Evolutionary conservation across 1,140 invertebrate genomes (phyloP).

Genomic region (Artemia franciscana): DNA sequence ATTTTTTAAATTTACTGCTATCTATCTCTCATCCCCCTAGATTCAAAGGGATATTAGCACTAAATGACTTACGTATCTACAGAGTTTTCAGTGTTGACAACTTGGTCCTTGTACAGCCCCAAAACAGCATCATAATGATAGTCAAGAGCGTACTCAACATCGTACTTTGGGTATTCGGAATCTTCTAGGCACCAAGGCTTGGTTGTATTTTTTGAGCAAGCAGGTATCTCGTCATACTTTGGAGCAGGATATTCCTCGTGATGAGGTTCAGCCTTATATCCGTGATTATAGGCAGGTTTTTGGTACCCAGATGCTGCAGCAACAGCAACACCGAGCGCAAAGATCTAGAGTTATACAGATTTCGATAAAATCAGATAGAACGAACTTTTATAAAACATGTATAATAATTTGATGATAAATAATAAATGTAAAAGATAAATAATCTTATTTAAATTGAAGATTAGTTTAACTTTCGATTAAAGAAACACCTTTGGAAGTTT

Average conservation of each 20-base stretch:
- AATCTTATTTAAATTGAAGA: too few relatives aligned
- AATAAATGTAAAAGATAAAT: too few relatives aligned
- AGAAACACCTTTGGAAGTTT: too few relatives aligned
- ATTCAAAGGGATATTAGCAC: too few relatives aligned
- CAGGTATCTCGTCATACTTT: conserved; percentile 9
- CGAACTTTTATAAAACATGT: too few relatives aligned
- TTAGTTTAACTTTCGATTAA: too few relatives aligned
- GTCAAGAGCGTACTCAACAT: conserved; percentile 9
- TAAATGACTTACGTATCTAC: conserved; percentile 10
- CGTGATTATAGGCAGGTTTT: background rate
- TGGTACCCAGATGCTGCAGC: background rate
- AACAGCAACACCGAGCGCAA: background rate
- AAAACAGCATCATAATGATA: conserved; percentile 13
- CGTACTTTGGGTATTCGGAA: conserved; percentile 14
- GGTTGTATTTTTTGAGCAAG: conserved; percentile 13
- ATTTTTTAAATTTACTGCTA: too few relatives aligned
- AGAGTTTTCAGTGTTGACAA: conserved; percentile 13
- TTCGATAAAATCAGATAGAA: too few relatives aligned
- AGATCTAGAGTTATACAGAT: too few relatives aligned
- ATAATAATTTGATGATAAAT: too few relatives aligned
- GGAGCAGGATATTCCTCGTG: background rate
- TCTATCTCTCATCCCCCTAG: too few relatives aligned
- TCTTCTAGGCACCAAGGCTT: conserved; percentile 16
- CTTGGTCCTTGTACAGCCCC: conserved; percentile 13
- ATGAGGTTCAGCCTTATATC: too few relatives aligned